Evolutionary conservation across 1,140 invertebrate species (phyloP), one percentile per base, ranked within the genome.

Genomic region (Drosophila sucinea): DNA sequence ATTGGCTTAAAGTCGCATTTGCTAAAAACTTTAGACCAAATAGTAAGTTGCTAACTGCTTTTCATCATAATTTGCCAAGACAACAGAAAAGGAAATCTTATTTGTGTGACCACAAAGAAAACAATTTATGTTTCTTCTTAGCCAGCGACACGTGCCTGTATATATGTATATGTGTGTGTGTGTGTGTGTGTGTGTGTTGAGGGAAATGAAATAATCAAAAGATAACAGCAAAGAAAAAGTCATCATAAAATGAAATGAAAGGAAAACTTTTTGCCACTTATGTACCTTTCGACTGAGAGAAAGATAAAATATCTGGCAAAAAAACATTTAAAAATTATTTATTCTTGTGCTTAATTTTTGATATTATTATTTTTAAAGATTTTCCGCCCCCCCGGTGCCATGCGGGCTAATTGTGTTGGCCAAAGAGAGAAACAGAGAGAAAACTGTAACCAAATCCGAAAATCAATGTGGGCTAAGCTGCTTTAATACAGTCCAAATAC

Each of bases 121-220:
- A 67, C 60, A 77, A 60, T 44, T 65, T 70, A 56, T 57, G 58
- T 41, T 51, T 64, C 23, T 27, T 58, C 29, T 8, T 60, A 38
- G 11, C 60, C n/a, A 27, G 23, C 58, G 70, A 77, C 74, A 77
- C 70, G 65, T 77, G 73, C 8, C 44, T 27, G 25, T 25, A 8
- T 51, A 10, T 27, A 2, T 25, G 41, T 47, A 17, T 44, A 4
- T 47, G 7, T 47, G 44, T 51, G 44, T 51, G 44, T 3, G 44
- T 77, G 66, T n/a, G 60, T 56, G 68, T 58, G 69, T 74, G 73
- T 55, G 68, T 55, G 56, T 41, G 70, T 11, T 29, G 32, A 51
- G 70, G 83, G 79, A 86, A 86, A 87, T 82, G 79, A 76, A 87
- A 75, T 83, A 87, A 86, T 86, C 83, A 87, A 87, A 86, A 82